A percentile compares a stretch with the other conserved stretches of the same genome.
These are phyloP conservation scores for Euwallacea fornicatus DNA, from an alignment of 1,140 invertebrate genomes.

Conservation along the genomic window DNA sequence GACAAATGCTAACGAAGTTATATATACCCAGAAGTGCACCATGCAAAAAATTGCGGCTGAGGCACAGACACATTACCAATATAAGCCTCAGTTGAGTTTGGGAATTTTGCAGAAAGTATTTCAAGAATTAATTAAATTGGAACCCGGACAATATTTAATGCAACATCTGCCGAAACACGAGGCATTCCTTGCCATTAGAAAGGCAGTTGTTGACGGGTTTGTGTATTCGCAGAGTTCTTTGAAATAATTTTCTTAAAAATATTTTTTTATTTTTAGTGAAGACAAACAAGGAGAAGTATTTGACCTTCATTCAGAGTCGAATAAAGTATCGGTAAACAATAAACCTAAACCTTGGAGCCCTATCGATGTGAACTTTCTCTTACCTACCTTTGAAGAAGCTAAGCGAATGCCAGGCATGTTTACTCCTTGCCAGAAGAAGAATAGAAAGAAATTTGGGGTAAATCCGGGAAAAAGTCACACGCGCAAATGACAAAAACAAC, in stretches of 20 bases:
- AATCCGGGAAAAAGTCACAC: not conserved
- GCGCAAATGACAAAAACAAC: slow-evolving; percentile 13
- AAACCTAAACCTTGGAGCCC: slow-evolving; percentile 45
- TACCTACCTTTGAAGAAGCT: slow-evolving; percentile 44
- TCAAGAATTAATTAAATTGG: slow-evolving; percentile 45
- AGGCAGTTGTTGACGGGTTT: slow-evolving; percentile 28
- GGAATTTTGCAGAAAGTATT: slow-evolving; percentile 53
- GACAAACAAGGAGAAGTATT: slow-evolving; percentile 33
- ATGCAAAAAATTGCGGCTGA: slow-evolving; percentile 51
- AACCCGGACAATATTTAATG: slow-evolving; percentile 54
- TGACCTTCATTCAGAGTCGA: slow-evolving; percentile 45
- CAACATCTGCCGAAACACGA: slow-evolving; percentile 53
- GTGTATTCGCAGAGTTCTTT: not conserved
- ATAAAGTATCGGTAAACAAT: slow-evolving; percentile 32
- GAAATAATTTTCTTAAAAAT: not conserved
- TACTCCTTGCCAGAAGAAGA: slow-evolving; percentile 31
- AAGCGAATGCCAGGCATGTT: slow-evolving; percentile 51
- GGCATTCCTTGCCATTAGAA: slow-evolving; percentile 52
- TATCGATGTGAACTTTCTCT: slow-evolving; percentile 49
- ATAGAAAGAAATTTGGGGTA: not conserved
- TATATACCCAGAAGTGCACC: slow-evolving; percentile 54
- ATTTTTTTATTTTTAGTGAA: not conserved
- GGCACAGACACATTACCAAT: slow-evolving; percentile 49
- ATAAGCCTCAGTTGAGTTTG: slow-evolving; percentile 49
- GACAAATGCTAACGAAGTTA: slow-evolving; percentile 48